phyloP scores from a whole-genome alignment of 2,113 vertebrate genomes.

The Phocoena phocoena region DNA sequence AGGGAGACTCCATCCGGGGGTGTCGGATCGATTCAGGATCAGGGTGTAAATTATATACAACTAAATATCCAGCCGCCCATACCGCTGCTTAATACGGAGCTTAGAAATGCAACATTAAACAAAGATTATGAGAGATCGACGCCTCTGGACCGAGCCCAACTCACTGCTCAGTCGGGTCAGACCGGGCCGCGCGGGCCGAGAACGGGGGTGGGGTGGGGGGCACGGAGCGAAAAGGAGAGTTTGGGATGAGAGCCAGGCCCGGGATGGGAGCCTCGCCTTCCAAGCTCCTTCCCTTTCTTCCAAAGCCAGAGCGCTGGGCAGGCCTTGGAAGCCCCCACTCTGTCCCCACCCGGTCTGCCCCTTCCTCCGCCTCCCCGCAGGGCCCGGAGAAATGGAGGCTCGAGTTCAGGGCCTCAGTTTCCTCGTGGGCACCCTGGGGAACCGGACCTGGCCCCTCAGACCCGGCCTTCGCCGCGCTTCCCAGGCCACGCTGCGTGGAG shows the following conservation, averaged over 20 bases:
- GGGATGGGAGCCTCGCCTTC: neutral
- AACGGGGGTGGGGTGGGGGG: neutral
- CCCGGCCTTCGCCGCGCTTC: neutral
- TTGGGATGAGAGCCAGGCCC: neutral
- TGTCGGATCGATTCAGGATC: conserved; percentile 95
- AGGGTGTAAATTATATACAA: conserved; percentile 92
- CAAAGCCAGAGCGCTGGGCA: neutral
- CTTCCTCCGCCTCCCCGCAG: rapidly evolving
- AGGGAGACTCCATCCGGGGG: conserved; percentile 93
- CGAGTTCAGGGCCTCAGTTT: neutral
- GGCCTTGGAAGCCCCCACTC: neutral
- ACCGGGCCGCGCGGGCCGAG: rapidly evolving
- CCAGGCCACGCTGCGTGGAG: rapidly evolving
- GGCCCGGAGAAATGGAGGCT: neutral
- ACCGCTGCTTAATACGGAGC: conserved; percentile 86
- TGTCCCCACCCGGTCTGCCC: neutral
- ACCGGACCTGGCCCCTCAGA: neutral
- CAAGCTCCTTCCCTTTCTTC: neutral
- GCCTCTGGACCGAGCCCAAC: conserved; percentile 67
- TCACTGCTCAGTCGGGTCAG: conserved; percentile 52
- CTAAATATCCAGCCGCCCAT: conserved; percentile 89
- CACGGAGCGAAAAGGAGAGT: neutral
- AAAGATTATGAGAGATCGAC: conserved; percentile 85
- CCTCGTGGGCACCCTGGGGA: neutral
- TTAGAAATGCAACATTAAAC: conserved; percentile 90